Percentiles rank a stretch among this genome's conserved stretches.
phyloP scores from a whole-genome alignment of 2,113 vertebrate genomes.

The Salvelinus sp. region DNA sequence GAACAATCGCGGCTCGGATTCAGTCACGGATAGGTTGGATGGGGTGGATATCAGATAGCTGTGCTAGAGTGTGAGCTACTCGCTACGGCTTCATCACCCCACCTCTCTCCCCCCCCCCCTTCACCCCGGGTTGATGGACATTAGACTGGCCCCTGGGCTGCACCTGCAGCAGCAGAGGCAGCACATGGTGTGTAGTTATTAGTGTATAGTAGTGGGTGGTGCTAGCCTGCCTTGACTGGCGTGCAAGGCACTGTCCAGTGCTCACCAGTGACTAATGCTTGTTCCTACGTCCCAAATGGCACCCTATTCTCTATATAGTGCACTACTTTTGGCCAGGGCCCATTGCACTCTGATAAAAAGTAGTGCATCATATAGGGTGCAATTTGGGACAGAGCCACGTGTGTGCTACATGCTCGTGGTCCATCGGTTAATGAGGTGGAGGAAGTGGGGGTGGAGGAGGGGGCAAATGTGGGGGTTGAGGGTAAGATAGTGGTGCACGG shows the following conservation, averaged over 20 bases:
- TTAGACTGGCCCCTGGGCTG: conserved; percentile 33
- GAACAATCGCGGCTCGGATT: no score
- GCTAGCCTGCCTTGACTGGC: background rate
- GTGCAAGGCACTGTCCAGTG: no score
- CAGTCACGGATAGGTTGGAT: no score
- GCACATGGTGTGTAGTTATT: conserved; percentile 74
- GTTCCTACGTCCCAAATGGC: no score
- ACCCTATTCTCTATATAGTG: no score
- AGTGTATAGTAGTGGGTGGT: conserved; percentile 13
- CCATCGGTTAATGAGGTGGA: conserved; percentile 23
- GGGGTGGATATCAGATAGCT: no score
- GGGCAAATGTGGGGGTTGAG: conserved; percentile 4
- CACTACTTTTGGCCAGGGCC: no score
- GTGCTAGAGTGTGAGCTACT: no score
- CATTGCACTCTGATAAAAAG: no score
- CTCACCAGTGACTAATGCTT: background rate
- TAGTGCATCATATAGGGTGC: no score
- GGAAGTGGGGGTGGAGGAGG: conserved; percentile 51
- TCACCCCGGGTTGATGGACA: background rate
- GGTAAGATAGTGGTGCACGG: conserved; percentile 38
- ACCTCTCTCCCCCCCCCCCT: background rate
- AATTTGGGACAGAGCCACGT: background rate
- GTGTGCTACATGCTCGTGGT: conserved; percentile 44
- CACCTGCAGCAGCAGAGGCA: conserved; percentile 27
- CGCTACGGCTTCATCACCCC: no score